Conservation (phyloP, 2,888 invertebrate species). For the Linnaemya vulpina region DNA sequence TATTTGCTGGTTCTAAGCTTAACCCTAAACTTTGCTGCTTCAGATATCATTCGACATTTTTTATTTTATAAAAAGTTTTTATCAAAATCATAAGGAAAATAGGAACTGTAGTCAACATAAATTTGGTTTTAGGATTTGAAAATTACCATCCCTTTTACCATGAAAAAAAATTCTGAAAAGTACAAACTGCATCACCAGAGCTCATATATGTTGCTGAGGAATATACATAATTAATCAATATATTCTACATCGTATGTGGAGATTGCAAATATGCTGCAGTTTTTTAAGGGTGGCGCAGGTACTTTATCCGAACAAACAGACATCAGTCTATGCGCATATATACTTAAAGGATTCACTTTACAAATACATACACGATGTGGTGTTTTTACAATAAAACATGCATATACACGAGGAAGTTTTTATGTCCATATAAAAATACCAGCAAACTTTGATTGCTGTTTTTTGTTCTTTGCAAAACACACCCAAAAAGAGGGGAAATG, state of each 20-base stretch:
- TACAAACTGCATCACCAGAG: background rate
- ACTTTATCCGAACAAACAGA: background rate
- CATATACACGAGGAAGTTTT: constrained; percentile 35
- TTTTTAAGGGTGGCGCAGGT: constrained; percentile 13
- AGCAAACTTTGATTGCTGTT: constrained; percentile 75
- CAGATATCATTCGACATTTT: too few species aligned
- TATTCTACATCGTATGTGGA: background rate
- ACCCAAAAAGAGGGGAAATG: constrained; percentile 76
- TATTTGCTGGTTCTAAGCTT: too few species aligned
- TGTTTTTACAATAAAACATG: background rate
- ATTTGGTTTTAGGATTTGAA: too few species aligned
- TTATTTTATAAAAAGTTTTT: too few species aligned
- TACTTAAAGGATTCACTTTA: constrained; percentile 18
- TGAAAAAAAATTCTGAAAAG: background rate
- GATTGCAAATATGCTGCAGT: background rate
- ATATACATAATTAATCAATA: background rate
- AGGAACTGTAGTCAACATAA: too few species aligned
- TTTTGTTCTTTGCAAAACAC: constrained; percentile 66
- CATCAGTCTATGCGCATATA: constrained; percentile 57
- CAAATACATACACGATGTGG: background rate
- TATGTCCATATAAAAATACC: constrained; percentile 77
- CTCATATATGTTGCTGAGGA: too few species aligned
- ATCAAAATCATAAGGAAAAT: too few species aligned
- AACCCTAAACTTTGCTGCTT: too few species aligned
- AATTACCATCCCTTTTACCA: too few species aligned